These are phyloP conservation scores for Drepanosiphum platanoidis DNA, from an alignment of 2,888 invertebrate genomes.

Conservation along the genomic window DNA sequence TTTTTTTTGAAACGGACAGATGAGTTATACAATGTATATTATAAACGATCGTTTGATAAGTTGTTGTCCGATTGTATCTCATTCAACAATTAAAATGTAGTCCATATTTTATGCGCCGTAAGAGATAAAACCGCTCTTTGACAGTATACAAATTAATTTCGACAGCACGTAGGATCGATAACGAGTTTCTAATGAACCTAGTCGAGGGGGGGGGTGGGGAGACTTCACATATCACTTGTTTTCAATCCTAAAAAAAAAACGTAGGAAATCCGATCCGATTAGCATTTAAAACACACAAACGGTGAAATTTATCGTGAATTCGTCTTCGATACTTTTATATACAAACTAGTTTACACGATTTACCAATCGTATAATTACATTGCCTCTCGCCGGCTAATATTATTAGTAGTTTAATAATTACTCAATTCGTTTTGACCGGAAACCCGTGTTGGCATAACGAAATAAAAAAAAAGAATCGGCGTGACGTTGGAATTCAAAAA, in stretches of 20 bases:
- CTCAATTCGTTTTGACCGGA: background rate
- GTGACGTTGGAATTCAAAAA: too few relatives aligned
- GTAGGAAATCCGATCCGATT: background rate
- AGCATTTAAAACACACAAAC: background rate
- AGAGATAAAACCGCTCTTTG: slow-evolving; percentile 18
- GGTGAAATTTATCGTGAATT: background rate
- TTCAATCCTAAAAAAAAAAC: background rate
- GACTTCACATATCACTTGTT: background rate
- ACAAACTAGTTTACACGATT: background rate
- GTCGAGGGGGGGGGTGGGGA: too few relatives aligned
- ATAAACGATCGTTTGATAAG: slow-evolving; percentile 7
- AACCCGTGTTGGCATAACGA: background rate
- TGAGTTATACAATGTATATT: background rate
- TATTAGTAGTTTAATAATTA: background rate
- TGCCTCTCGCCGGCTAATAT: background rate
- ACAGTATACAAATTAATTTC: slow-evolving; percentile 48
- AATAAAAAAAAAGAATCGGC: too few relatives aligned
- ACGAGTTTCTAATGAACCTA: slow-evolving; percentile 39
- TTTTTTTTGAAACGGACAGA: slow-evolving; percentile 1
- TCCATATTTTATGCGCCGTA: background rate
- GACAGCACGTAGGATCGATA: slow-evolving; percentile 34
- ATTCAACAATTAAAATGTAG: slow-evolving; percentile 33
- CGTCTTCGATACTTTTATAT: background rate
- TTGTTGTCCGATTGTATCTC: slow-evolving; percentile 13
- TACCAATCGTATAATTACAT: background rate